These are phyloP conservation scores for Achroia grisella DNA, from an alignment of 1,140 invertebrate species.

Conservation along the genomic window DNA sequence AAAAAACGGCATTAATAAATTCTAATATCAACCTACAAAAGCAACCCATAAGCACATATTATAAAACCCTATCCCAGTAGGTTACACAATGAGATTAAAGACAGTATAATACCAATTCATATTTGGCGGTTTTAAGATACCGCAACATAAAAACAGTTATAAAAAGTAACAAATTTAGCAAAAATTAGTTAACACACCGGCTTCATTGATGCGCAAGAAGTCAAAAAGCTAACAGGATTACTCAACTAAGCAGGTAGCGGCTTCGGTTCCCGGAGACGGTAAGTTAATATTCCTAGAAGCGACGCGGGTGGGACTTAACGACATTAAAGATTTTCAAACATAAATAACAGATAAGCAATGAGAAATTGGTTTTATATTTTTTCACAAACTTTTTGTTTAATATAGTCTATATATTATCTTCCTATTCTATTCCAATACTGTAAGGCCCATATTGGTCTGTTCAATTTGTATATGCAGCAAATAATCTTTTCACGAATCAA, in stretches of 20 bases:
- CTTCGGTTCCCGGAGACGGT: conserved; percentile 16
- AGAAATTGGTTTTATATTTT: conserved; percentile 7
- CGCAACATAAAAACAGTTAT: not conserved
- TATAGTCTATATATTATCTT: too few species aligned
- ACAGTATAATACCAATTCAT: too few species aligned
- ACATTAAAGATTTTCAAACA: conserved; percentile 22
- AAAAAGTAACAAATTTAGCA: not conserved
- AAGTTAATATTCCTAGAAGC: conserved; percentile 34
- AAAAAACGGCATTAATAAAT: too few species aligned
- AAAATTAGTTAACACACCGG: not conserved
- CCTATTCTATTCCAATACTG: too few species aligned
- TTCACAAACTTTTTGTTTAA: not conserved
- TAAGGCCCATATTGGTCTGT: too few species aligned
- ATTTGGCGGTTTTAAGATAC: not conserved
- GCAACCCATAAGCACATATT: too few species aligned
- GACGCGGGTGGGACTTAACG: conserved; percentile 30
- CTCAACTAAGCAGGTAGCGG: conserved; percentile 25
- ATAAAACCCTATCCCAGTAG: too few species aligned
- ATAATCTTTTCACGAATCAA: not conserved
- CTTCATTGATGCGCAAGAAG: conserved; percentile 21
- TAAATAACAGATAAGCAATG: conserved; percentile 9
- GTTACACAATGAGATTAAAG: too few species aligned
- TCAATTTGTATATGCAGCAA: not conserved
- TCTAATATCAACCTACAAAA: too few species aligned
- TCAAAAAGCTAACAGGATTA: conserved; percentile 35